Conservation (phyloP, 2,113 vertebrate genomes). For the Otus sunia region DNA sequence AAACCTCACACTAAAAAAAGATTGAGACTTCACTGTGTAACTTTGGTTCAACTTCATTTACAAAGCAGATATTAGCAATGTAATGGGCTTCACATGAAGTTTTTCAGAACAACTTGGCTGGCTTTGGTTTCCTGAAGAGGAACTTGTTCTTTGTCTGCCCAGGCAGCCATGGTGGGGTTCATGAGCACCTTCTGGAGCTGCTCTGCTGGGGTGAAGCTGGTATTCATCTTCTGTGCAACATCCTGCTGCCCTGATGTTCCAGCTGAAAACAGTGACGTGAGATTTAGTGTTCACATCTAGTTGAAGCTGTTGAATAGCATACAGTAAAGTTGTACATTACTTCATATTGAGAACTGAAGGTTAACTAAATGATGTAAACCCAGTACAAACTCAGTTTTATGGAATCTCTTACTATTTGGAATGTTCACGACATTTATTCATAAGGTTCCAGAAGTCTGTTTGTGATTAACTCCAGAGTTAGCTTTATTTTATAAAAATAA, state of each 20-base stretch:
- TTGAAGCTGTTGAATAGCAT: neutral
- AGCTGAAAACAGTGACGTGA: neutral
- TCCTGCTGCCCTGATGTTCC: neutral
- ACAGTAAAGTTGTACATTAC: rapidly evolving
- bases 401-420: neutral
- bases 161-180: too few relatives aligned
- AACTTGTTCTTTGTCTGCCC: neutral
- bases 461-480: neutral
- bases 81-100: neutral
- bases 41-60: neutral
- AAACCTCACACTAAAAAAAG: neutral
- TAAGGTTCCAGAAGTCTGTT: neutral
- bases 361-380: neutral
- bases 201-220: neutral
- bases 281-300: rapidly evolving
- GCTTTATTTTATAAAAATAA: neutral
- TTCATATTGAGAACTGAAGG: neutral
- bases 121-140: neutral
- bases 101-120: neutral
- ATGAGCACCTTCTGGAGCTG: neutral
- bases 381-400: neutral
- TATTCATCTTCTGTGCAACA: neutral
- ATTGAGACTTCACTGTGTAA: neutral
- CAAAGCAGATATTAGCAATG: rapidly evolving
- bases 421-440: neutral